Evolutionary conservation across 2,797 vertebrate genomes (phyloP).

Genomic region (Eleutherodactylus coqui): DNA sequence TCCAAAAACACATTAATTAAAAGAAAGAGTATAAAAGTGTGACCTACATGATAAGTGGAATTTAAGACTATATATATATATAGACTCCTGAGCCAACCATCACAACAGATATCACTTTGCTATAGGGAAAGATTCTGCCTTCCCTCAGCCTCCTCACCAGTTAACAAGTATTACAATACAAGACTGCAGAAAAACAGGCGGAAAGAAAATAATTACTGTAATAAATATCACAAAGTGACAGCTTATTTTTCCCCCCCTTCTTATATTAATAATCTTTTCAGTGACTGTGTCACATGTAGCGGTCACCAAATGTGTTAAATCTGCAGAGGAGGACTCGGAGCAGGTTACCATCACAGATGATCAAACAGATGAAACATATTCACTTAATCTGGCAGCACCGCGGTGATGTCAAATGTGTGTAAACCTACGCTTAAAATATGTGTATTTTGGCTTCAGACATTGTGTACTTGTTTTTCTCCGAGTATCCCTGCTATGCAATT

Average conservation of each 20-base stretch:
- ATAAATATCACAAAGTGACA: constrained; percentile 38
- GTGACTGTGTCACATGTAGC: background rate
- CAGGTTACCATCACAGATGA: constrained; percentile 68
- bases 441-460: constrained; percentile 66
- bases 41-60: too few species aligned
- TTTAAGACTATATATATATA: background rate
- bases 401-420: constrained; percentile 65
- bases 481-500: constrained; percentile 64
- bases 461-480: constrained; percentile 56
- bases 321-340: constrained; percentile 68
- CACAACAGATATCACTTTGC: background rate
- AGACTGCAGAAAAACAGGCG: constrained; percentile 23
- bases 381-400: constrained; percentile 67
- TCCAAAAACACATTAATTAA: too few species aligned
- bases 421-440: constrained; percentile 66
- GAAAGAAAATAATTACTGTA: constrained; percentile 20
- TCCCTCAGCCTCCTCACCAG: background rate
- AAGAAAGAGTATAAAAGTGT: too few species aligned
- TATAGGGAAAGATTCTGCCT: background rate
- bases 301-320: constrained; percentile 56
- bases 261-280: constrained; percentile 46
- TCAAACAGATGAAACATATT: constrained; percentile 66
- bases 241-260: constrained; percentile 11
- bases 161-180: background rate
- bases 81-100: background rate